Conservation (phyloP, 2,113 vertebrate species). For the Cebus imitator region DNA sequence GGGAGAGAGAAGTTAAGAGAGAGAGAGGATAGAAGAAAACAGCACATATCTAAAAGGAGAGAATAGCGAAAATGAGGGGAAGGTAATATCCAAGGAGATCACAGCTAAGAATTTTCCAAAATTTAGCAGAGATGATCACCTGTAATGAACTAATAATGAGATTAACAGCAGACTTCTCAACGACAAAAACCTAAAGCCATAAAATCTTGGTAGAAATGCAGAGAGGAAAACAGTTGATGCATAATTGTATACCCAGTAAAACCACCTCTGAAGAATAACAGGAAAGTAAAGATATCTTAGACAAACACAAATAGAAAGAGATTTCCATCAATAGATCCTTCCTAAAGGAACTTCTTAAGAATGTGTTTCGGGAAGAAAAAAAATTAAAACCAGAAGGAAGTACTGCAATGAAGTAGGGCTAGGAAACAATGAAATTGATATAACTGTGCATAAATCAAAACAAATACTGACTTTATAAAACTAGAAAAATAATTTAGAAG, state of each 20-base stretch:
- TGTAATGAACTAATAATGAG: neutral
- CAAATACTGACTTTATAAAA: neutral
- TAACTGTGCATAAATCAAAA: neutral
- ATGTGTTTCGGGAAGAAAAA: neutral
- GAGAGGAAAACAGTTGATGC: neutral
- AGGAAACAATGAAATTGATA: neutral
- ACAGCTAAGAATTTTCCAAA: neutral
- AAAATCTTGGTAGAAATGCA: neutral
- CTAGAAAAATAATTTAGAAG: neutral
- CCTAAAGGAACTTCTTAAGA: neutral
- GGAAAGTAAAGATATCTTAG: neutral
- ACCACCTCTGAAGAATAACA: neutral
- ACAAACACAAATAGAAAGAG: neutral
- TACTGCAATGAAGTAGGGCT: neutral
- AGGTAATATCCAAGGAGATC: neutral
- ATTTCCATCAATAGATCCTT: neutral
- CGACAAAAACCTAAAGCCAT: neutral
- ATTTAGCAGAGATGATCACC: neutral
- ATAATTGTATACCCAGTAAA: neutral
- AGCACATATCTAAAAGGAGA: neutral
- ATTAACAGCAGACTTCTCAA: neutral
- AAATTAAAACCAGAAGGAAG: neutral
- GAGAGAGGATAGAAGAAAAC: neutral
- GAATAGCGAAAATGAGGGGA: neutral
- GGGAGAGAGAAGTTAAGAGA: neutral